Base-by-base conservation (phyloP, 2,888 invertebrate species). In the Cataglyphis livida region DNA sequence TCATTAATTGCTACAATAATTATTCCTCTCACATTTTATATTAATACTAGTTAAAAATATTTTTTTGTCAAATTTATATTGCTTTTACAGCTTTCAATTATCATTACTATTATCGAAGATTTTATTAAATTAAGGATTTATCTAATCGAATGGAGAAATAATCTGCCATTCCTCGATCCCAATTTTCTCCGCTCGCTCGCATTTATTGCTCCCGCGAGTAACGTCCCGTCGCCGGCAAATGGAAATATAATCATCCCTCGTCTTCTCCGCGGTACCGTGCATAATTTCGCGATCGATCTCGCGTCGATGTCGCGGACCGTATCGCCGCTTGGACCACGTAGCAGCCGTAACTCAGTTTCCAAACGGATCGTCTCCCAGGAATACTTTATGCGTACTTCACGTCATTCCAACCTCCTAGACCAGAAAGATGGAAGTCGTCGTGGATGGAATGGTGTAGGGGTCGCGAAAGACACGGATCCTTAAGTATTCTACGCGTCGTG, bases 341-440 rank as follows among this genome's bases (percentile, higher is more conserved):
- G 90, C 87, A 81, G 85, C 87, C 91, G 93, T 94, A 94, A 94
- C 92, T 94, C 92, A 93, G 91, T 94, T 94, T 94, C 90, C 85
- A 85, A 90, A 91, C 84, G 92, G 92, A 93, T 93, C 93, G 92
- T 91, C 92, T 91, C 91, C 84, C 82, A 91, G 90, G 92, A 94
- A 93, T 94, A 93, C 93, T 93, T 94, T 93, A 94, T 93, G 93
- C 93, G 93, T 91, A 90, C 89, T 90, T 84, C 88, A 87, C 87
- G 84, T 90, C 90, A 90, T 87, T 82, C 85, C 71, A 68, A 51
- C 57, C 79, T 76, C 57, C 48, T 65, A 41, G 68, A 32, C 44
- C 48, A 66, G 61, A 44, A 78, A 78, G 79, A 82, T 78, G 82
- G 70, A 83, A 65, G 81, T 81, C 44, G 64, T 35, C 54, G 61